Evolutionary conservation across 2,888 invertebrate genomes (phyloP).

Genomic region (Oligia strigilis): DNA sequence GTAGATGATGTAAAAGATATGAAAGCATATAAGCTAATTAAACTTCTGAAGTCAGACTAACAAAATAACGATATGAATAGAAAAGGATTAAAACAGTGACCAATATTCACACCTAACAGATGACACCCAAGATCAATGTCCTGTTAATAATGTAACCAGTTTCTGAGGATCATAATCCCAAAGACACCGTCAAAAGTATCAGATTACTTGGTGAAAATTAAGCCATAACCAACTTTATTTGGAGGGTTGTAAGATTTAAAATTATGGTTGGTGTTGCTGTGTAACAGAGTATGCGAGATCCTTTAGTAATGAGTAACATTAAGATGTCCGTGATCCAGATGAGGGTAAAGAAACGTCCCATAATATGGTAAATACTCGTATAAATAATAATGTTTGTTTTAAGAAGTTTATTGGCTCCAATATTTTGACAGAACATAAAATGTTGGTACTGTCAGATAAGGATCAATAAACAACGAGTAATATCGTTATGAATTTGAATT

Average conservation of each 20-base stretch:
- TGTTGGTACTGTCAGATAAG: not conserved
- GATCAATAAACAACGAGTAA: not conserved
- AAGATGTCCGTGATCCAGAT: slow-evolving; percentile 40
- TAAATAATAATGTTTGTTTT: slow-evolving; percentile 3
- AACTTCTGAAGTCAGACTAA: not conserved
- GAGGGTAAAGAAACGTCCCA: slow-evolving; percentile 23
- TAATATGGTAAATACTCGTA: slow-evolving; percentile 17
- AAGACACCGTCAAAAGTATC: slow-evolving; percentile 63
- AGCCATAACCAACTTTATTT: slow-evolving; percentile 45
- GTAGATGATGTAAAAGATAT: not conserved
- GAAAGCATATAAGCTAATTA: not conserved
- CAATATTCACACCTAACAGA: slow-evolving; percentile 35
- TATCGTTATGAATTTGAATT: not conserved
- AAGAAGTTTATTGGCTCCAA: slow-evolving; percentile 1
- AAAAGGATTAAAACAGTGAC: slow-evolving; percentile 14
- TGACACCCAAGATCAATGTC: slow-evolving; percentile 52
- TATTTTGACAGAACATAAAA: not conserved
- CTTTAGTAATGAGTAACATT: slow-evolving; percentile 48
- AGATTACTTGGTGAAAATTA: slow-evolving; percentile 46
- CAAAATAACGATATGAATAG: not conserved
- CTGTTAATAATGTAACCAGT: slow-evolving; percentile 61
- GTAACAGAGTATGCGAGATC: slow-evolving; percentile 49
- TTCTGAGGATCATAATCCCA: slow-evolving; percentile 55
- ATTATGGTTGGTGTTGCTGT: not conserved
- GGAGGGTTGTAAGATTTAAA: slow-evolving; percentile 20